A percentile compares a stretch with the other conserved stretches of the same genome.
Evolutionary conservation across 2,797 vertebrate species (phyloP).

Genomic region (Pyrocephalus nanus): DNA sequence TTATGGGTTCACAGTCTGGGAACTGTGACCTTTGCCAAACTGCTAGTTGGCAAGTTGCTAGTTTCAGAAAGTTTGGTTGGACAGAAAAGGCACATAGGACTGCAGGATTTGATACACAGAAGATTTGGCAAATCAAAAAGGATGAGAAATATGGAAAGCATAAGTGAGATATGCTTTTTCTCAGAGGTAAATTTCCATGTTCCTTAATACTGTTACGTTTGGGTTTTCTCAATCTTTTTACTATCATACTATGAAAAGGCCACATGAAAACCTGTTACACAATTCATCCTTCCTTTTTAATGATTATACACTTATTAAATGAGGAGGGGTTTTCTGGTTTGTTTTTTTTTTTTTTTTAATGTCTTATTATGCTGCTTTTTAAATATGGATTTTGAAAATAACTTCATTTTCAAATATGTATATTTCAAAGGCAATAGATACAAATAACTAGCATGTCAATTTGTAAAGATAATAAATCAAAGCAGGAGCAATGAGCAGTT

Average conservation of each 20-base stretch:
- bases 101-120: background rate
- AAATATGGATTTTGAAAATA: background rate
- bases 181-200: background rate
- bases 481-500: background rate
- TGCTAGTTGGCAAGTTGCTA: no score
- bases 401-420: background rate
- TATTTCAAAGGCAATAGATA: background rate
- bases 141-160: background rate
- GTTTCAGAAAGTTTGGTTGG: background rate
- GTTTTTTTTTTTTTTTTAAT: background rate
- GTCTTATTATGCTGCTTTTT: background rate
- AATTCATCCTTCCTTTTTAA: background rate
- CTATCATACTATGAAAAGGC: background rate
- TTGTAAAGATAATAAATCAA: background rate
- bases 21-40: background rate
- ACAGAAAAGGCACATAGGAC: background rate
- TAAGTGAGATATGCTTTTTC: background rate
- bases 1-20: background rate
- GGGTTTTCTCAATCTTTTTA: background rate
- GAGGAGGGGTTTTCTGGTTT: accelerated
- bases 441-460: background rate
- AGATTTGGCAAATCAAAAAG: background rate
- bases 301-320: background rate
- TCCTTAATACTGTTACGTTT: background rate
- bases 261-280: background rate